Conservation (phyloP, 2,888 invertebrate species). For the Yponomeuta sedellus region DNA sequence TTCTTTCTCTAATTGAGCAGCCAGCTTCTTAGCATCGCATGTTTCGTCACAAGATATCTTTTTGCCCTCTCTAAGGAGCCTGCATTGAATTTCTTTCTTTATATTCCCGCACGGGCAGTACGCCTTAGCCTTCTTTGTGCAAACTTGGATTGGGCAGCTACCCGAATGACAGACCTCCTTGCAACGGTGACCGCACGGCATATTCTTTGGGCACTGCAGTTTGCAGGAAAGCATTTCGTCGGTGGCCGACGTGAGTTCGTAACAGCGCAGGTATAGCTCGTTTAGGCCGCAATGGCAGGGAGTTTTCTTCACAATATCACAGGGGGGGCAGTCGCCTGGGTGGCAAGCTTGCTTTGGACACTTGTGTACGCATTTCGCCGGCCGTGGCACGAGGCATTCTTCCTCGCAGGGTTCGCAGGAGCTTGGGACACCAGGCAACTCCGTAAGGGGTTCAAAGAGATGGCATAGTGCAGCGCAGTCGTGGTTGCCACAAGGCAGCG, state of each 20-base stretch:
- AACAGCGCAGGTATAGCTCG: conserved; percentile 85
- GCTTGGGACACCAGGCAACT: conserved; percentile 66
- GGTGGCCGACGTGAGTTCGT: conserved; percentile 76
- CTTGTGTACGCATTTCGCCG: conserved; percentile 83
- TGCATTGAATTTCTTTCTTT: conserved; percentile 84
- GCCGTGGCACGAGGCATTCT: conserved; percentile 79
- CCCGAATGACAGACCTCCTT: conserved; percentile 84
- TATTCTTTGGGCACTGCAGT: conserved; percentile 91
- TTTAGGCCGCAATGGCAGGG: conserved; percentile 90
- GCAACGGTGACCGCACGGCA: conserved; percentile 91
- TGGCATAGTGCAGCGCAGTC: conserved; percentile 85
- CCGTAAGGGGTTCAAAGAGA: conserved; percentile 39
- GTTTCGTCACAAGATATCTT: conserved; percentile 78
- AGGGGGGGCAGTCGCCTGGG: conserved; percentile 84
- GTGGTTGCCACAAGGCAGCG: conserved; percentile 87
- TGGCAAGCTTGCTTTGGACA: conserved; percentile 84
- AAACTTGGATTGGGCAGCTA: conserved; percentile 80
- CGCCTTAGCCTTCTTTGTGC: conserved; percentile 87
- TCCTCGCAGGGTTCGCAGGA: conserved; percentile 56
- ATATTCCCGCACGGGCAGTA: conserved; percentile 86
- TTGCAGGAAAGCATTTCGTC: conserved; percentile 80
- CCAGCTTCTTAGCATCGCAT: conserved; percentile 77
- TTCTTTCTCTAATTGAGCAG: conserved; percentile 70
- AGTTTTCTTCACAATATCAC: conserved; percentile 80
- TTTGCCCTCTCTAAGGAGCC: conserved; percentile 64